These are phyloP conservation scores for Lophochroa leadbeateri DNA, from an alignment of 2,113 vertebrate genomes.

Conservation along the genomic window DNA sequence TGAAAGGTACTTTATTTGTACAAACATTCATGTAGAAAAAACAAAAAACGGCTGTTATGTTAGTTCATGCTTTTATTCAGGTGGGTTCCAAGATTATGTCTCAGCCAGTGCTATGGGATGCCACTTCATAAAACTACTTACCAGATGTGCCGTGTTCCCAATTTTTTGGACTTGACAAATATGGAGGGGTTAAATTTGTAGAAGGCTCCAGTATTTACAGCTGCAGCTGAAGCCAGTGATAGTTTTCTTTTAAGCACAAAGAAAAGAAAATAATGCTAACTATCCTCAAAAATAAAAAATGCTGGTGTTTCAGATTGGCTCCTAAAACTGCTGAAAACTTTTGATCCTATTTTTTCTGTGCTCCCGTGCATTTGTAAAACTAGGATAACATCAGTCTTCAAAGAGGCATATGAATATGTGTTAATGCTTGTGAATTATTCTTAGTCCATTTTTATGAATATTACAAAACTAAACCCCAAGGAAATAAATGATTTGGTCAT, in stretches of 20 bases:
- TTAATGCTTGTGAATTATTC: not conserved
- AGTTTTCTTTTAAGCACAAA: not conserved
- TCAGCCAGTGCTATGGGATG: not conserved
- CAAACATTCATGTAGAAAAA: not conserved
- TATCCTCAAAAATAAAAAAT: not conserved
- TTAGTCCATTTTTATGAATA: not conserved
- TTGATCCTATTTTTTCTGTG: not conserved
- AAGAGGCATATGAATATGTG: not conserved
- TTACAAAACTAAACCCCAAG: not conserved
- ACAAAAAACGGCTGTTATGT: not conserved
- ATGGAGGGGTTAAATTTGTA: not conserved
- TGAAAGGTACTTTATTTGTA: conserved; percentile 12
- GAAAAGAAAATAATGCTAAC: not conserved
- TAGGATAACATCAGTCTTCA: not conserved
- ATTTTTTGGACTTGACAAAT: not conserved
- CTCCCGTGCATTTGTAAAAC: not conserved
- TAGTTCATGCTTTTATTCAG: not conserved
- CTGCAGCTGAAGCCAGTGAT: not conserved
- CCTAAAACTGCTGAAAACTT: not conserved
- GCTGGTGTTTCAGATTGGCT: not conserved
- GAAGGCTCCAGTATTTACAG: not conserved
- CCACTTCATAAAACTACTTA: not conserved
- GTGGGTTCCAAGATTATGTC: not conserved
- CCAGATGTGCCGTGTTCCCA: not conserved
- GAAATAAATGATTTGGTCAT: not conserved